Base-by-base conservation (phyloP, 92 coral and sea anemone genomes). In the Paragorgia papillata region DNA sequence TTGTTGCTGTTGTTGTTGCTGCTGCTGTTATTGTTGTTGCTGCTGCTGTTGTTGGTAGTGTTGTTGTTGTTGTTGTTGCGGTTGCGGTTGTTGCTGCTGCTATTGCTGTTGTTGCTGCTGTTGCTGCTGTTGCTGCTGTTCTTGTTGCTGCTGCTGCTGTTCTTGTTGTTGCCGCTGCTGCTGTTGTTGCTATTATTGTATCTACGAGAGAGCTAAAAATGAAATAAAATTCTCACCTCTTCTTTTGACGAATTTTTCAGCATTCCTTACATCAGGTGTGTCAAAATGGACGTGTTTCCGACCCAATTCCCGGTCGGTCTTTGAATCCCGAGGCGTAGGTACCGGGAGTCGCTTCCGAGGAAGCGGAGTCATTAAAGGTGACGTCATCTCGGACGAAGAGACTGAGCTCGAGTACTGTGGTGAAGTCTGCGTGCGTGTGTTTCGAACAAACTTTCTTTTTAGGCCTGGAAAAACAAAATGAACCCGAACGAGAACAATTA, bases 281-380 rank as follows among this genome's bases (percentile, higher is more conserved):
- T 71, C 78, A 55, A 71, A 71, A 53, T 55, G 78, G 9, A 71
- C 78, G 35, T 71, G 78, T 71, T 71, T 71, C 10, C 62, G 30
- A 3, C 33, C 22, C 78, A 25, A 25, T 32, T 29, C 78, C 64
- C 78, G 64, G 9, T 71, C 78, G 50, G 46, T 25, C n/a, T 53
- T 54, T 64, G 46, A 53, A 46, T 83, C 78, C 37, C 88, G 88
- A 37, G 92, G 77, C 79, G 85, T 87, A 27, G 98, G 98, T 43
- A 89, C 83, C 3, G 98, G 98, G 3, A 90, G 97, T 14, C 88
- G 82, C 82, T 87, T 95, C n/a, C 98, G 83, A 17, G 98, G 98
- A 15, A 91, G 92, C 29, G 98, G 98, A 31, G 98, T 95, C 92
- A 91, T 95, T 31, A 95, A 88, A 12, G 87, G 90, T 18, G 95